Percentiles rank a stretch among this genome's conserved stretches.
phyloP scores from a whole-genome alignment of 2,888 invertebrate genomes.

The Noctua janthe region DNA sequence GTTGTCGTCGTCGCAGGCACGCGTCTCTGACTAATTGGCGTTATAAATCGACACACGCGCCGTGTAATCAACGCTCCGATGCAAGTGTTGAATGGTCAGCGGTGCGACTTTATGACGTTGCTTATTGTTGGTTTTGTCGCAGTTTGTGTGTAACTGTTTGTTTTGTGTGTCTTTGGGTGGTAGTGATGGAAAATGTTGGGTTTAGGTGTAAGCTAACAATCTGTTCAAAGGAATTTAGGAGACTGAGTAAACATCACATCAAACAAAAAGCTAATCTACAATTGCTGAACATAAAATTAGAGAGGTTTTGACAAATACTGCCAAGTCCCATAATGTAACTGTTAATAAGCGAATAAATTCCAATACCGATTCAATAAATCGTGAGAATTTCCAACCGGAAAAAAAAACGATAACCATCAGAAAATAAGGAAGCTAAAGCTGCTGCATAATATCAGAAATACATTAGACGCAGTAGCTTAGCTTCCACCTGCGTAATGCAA shows the following conservation, averaged over 20 bases:
- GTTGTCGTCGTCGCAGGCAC: conserved; percentile 82
- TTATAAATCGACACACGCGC: conserved; percentile 86
- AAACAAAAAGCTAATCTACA: background rate
- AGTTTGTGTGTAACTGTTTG: conserved; percentile 36
- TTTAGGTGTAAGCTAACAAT: conserved; percentile 13
- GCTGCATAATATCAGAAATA: conserved; percentile 37
- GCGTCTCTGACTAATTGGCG: conserved; percentile 87
- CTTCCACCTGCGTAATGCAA: conserved; percentile 50
- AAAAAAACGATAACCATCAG: background rate
- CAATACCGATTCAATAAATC: background rate
- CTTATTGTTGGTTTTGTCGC: conserved; percentile 60
- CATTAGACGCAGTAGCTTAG: conserved; percentile 34
- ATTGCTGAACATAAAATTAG: background rate
- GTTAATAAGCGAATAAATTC: background rate
- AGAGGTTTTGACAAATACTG: background rate
- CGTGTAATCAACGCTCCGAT: conserved; percentile 79
- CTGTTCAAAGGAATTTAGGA: background rate
- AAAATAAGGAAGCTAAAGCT: conserved; percentile 20
- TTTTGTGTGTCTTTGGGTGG: conserved; percentile 22
- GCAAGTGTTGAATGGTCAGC: conserved; percentile 75
- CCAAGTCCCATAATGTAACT: background rate
- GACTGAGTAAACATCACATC: conserved; percentile 1
- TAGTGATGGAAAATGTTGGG: conserved; percentile 9
- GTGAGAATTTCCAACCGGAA: background rate
- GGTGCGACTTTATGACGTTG: conserved; percentile 59